Conservation (phyloP, 2,797 vertebrate species). For the Artibeus jamaicensis region DNA sequence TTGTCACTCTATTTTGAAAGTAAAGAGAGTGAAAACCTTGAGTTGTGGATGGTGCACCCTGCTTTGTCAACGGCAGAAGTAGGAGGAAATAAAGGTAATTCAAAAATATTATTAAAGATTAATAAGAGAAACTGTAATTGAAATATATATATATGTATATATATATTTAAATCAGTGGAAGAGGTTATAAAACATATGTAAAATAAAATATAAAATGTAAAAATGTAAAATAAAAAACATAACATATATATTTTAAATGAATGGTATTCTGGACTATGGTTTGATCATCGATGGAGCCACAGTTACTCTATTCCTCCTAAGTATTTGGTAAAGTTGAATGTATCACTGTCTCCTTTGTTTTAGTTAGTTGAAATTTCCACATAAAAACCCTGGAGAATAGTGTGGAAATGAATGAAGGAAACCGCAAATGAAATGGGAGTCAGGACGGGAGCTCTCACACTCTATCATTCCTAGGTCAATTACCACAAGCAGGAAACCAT, state of each 20-base stretch:
- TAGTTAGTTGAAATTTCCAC: neutral
- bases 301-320: neutral
- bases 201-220: too few species aligned
- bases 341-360: slow-evolving; percentile 1
- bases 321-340: slow-evolving; percentile 4
- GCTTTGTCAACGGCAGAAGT: neutral
- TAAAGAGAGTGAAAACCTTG: neutral
- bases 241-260: neutral
- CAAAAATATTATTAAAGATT: neutral
- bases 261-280: neutral
- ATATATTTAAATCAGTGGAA: neutral
- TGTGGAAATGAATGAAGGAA: neutral
- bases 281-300: neutral
- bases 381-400: neutral
- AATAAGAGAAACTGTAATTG: neutral
- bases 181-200: neutral
- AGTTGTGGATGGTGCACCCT: rapidly evolving
- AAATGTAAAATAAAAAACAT: too few species aligned
- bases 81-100: neutral
- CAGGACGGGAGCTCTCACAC: neutral
- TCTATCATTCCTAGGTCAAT: neutral
- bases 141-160: neutral
- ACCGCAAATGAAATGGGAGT: neutral
- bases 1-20: neutral
- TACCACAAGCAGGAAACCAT: neutral